These are phyloP conservation scores for Cenopis cana DNA, from an alignment of 2,888 invertebrate species.

Conservation along the genomic window DNA sequence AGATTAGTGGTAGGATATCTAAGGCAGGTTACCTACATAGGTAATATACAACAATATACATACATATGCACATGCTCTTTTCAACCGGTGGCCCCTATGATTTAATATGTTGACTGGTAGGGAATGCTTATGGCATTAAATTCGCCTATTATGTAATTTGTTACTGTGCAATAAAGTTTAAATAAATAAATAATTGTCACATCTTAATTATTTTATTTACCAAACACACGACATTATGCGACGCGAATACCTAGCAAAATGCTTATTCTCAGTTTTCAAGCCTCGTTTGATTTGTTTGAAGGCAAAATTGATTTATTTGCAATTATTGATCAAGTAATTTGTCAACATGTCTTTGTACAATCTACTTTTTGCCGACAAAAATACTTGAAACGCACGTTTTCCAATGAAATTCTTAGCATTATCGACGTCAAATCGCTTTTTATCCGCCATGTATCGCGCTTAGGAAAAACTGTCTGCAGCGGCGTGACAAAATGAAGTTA, in stretches of 20 bases:
- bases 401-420: constrained; percentile 26
- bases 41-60: no score
- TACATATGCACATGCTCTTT: no score
- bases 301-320: not conserved
- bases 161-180: no score
- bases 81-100: no score
- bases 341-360: not conserved
- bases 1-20: not conserved
- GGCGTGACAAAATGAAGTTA: constrained; percentile 50
- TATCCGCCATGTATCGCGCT: constrained; percentile 29
- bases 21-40: no score
- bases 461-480: constrained; percentile 29
- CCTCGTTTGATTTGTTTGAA: constrained; percentile 14
- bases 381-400: constrained; percentile 31
- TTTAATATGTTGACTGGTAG: no score
- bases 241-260: constrained; percentile 5
- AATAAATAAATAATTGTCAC: not conserved
- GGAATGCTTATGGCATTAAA: no score
- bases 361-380: constrained; percentile 3
- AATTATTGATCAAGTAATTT: constrained; percentile 14
- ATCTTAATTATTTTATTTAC: not conserved
- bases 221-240: not conserved
- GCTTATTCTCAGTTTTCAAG: not conserved
- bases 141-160: no score
- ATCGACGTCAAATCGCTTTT: constrained; percentile 20